phyloP scores from a whole-genome alignment of 2,797 vertebrate genomes.

The Gorsachius magnificus region DNA sequence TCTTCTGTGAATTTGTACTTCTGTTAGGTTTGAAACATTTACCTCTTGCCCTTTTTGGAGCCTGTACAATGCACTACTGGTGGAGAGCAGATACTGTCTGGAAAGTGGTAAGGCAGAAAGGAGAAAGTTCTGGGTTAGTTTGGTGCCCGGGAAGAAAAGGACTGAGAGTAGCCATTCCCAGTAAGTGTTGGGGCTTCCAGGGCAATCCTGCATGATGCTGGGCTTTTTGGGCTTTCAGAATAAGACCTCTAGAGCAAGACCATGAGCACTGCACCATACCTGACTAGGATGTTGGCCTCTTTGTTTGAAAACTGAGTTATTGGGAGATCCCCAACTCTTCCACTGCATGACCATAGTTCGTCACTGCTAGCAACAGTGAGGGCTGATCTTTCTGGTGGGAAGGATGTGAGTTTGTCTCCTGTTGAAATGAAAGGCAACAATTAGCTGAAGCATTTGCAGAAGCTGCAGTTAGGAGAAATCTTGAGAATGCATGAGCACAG shows the following conservation, averaged over 20 bases:
- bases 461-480: background rate
- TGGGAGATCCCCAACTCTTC: background rate
- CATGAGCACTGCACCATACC: background rate
- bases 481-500: background rate
- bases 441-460: background rate
- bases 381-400: background rate
- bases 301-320: background rate
- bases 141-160: background rate
- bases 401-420: background rate
- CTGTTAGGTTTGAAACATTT: background rate
- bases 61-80: accelerated
- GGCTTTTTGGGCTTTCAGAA: background rate
- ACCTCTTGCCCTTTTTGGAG: background rate
- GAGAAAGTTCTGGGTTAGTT: background rate
- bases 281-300: background rate
- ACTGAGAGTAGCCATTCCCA: background rate
- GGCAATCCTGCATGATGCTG: background rate
- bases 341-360: background rate
- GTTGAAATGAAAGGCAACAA: background rate
- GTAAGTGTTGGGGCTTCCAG: background rate
- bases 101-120: background rate
- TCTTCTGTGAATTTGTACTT: background rate
- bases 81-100: background rate
- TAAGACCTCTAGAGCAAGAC: background rate
- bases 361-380: background rate